Base-by-base conservation (phyloP, 1,140 invertebrate species). In the Eubasilissa regina region DNA sequence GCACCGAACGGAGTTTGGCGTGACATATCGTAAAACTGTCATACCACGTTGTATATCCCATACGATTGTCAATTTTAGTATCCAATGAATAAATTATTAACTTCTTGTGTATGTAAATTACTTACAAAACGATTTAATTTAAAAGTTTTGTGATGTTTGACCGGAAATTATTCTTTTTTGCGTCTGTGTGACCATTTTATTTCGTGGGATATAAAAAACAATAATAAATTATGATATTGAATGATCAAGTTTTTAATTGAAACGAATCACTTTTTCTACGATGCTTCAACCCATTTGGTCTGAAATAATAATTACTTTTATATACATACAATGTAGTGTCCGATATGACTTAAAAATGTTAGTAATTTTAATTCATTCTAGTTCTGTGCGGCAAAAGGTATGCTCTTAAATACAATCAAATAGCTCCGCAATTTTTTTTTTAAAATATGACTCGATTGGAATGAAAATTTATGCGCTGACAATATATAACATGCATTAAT, bases 1-100 rank as follows among this genome's bases (percentile, higher is more conserved):
- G 55, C 55, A 44, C 17, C 44, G 25, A 51, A 70, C 15, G 12
- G 45, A 12, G 4, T 53, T 51, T 70, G 66, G 66, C 45, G 66
- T 13, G 66, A 70, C 66, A 70, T 12, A 10, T 4, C 44, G 25
- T 70, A 25, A 48, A 70, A 12, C 44, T 47, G 66, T 70, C 66
- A 70, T 48, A 12, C 35, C 47, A 13, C 4, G 45, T 70, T 47
- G 66, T 47, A 47, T 70, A 21, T 12, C 45, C 47, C 66, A 70
- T 70, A 51, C 21, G 45, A 19, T 70, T 51, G 17, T 21, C 17
- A 15, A 51, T 13, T 70, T 70, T 70, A 70, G 21, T 17, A 70
- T 15, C 66, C 13, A 21, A 48, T 48, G 45, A 51, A 70, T 70
- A 70, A 70, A 48, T 70, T 70, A 70, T 51, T 25, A 25, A 9